These are phyloP conservation scores for Cremastobaeus sp. DNA, from an alignment of 2,888 invertebrate species.

Conservation along the genomic window DNA sequence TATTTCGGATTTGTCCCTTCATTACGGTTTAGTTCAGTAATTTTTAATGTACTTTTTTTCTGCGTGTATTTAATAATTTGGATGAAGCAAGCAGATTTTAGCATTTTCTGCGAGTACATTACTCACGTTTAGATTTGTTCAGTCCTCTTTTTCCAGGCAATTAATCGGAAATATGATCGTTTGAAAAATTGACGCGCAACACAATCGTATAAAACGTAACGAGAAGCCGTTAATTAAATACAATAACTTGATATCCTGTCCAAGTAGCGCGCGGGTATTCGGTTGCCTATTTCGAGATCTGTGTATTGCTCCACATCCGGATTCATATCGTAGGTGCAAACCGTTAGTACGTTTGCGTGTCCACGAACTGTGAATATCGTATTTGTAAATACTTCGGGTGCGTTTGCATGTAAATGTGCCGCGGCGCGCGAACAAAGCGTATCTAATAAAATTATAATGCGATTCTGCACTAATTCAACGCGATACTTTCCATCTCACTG, in stretches of 20 bases:
- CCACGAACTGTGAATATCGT: constrained; percentile 53
- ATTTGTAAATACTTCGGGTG: constrained; percentile 49
- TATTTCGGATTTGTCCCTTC: too few relatives aligned
- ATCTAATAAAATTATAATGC: constrained; percentile 54
- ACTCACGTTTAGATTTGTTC: too few relatives aligned
- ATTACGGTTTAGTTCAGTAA: too few relatives aligned
- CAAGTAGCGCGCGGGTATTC: constrained; percentile 21
- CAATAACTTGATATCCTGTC: constrained; percentile 27
- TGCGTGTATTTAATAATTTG: too few relatives aligned
- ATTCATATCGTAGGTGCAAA: constrained; percentile 34
- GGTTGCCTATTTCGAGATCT: constrained; percentile 35
- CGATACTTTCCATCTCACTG: constrained; percentile 51
- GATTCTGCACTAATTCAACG: constrained; percentile 54
- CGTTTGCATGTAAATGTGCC: constrained; percentile 42
- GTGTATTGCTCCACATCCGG: constrained; percentile 50
- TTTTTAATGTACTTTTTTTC: too few relatives aligned
- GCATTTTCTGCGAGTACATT: too few relatives aligned
- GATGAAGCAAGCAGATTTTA: too few relatives aligned
- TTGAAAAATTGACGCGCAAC: constrained; percentile 22
- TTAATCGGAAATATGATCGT: too few relatives aligned
- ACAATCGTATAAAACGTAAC: constrained; percentile 15
- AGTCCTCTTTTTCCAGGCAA: too few relatives aligned
- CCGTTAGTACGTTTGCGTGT: constrained; percentile 56
- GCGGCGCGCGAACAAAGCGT: constrained; percentile 49
- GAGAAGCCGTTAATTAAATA: constrained; percentile 28